Conservation (phyloP, 2,888 invertebrate species). For the Cenopis cana region DNA sequence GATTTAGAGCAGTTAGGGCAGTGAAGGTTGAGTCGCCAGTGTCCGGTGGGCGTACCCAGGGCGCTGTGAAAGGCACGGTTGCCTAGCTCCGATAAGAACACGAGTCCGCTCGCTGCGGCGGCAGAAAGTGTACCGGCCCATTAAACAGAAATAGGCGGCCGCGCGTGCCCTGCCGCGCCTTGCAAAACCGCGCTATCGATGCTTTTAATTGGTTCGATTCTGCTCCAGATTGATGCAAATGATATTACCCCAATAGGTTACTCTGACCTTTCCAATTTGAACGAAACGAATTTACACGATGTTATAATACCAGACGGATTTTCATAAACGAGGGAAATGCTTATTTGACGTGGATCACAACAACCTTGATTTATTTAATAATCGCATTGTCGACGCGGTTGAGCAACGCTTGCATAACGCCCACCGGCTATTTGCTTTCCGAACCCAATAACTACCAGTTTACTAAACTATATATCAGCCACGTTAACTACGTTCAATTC, state of each 20-base stretch:
- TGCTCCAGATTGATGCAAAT: constrained; percentile 52
- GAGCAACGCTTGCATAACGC: constrained; percentile 63
- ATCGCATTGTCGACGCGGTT: constrained; percentile 57
- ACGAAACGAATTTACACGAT: too few species aligned
- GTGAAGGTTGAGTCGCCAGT: constrained; percentile 61
- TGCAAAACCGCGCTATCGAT: constrained; percentile 58
- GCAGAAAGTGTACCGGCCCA: constrained; percentile 59
- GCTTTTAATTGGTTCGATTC: constrained; percentile 69
- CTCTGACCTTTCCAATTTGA: constrained; percentile 54
- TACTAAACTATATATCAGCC: constrained; percentile 42
- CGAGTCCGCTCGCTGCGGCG: constrained; percentile 55
- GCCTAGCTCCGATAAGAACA: constrained; percentile 68
- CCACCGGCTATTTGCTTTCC: constrained; percentile 55
- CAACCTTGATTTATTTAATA: constrained; percentile 64
- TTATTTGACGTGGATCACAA: constrained; percentile 59
- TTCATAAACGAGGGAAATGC: constrained; percentile 52
- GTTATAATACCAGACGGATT: constrained; percentile 31
- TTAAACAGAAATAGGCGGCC: constrained; percentile 47
- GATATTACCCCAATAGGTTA: constrained; percentile 62
- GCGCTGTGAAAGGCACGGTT: constrained; percentile 75
- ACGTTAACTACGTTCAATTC: constrained; percentile 23
- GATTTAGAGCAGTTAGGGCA: constrained; percentile 58
- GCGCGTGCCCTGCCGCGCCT: constrained; percentile 51
- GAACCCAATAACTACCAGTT: constrained; percentile 55
- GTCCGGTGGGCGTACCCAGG: constrained; percentile 66